Evolutionary conservation across 2,113 vertebrate genomes (phyloP), one percentile per base, ranked within the genome.

Genomic region (Saccopteryx bilineata): DNA sequence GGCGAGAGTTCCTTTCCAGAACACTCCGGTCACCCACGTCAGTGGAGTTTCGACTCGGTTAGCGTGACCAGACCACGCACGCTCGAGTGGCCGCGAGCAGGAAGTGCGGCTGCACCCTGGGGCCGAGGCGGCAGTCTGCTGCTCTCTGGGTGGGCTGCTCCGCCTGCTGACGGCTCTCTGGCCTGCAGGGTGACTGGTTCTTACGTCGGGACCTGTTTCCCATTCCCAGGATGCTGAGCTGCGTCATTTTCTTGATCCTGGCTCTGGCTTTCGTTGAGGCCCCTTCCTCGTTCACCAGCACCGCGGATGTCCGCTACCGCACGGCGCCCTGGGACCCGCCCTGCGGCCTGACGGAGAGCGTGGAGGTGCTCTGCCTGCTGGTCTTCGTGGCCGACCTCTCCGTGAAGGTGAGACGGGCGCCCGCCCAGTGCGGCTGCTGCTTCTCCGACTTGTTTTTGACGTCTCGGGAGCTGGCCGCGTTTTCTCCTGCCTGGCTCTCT

Each of bases 211-310:
- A 26, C 61, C 6, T 17, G 17, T 18, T 63, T 15, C 79, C 5
- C 39, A 80, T 74, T 60, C 46, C 52, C 80, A 99, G 99, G 99
- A 91, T 98, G 26, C 95, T 99, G 96, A 98, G 98, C 79, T 69
- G 98, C 28, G 97, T 98, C 85, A 99, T 99, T 2, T 98, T 98
- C 5, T 5, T 99, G 46, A 98, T 99, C 94, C 96, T 99, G 98
- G 93, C 98, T 72, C 90, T 99, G 98, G 99, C 99, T 3, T 99
- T 99, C 11, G 12, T 99, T 0, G 99, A 99, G 96, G 99, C 97
- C 0, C 99, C 99, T 0, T 99, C 99, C 23, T 99, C 99, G 0
- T 95, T 99, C 72, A 99, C 99, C 0, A 0, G 97, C 12, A 99
- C 99, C 0, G 99, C 99, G 0, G 99, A 99, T 1, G 98, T 99